phyloP scores from a whole-genome alignment of 2,113 vertebrate genomes.

The Otolemur garnettii region DNA sequence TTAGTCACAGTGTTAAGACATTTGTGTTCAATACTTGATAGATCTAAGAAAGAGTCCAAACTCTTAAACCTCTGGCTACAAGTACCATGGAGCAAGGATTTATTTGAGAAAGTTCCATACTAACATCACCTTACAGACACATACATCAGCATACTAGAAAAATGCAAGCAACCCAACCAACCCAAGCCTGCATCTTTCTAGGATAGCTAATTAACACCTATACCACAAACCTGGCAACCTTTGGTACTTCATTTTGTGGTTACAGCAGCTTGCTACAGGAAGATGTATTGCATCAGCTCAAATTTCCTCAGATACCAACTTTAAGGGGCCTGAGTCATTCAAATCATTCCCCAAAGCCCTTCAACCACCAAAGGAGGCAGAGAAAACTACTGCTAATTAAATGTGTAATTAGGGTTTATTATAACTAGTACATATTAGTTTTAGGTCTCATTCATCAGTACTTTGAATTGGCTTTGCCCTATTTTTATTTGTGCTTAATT shows the following conservation, averaged over 20 bases:
- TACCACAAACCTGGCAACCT: constrained; percentile 51
- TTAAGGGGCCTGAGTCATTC: constrained; percentile 43
- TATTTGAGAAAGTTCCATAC: constrained; percentile 57
- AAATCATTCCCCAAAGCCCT: constrained; percentile 57
- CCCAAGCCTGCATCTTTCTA: constrained; percentile 14
- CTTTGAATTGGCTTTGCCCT: constrained; percentile 52
- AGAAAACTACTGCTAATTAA: constrained; percentile 65
- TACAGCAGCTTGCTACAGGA: constrained; percentile 41
- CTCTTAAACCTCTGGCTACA: constrained; percentile 3
- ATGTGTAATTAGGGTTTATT: constrained; percentile 60
- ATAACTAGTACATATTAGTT: constrained; percentile 51
- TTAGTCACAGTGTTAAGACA: too few relatives aligned
- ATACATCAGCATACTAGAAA: constrained; percentile 40
- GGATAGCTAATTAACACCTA: constrained; percentile 63
- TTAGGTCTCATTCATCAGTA: constrained; percentile 26
- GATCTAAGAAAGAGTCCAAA: constrained; percentile 48
- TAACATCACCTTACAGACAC: neutral
- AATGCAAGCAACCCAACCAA: constrained; percentile 52
- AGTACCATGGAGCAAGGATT: neutral
- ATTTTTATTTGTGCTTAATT: constrained; percentile 66
- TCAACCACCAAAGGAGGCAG: constrained; percentile 43
- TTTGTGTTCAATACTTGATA: too few relatives aligned
- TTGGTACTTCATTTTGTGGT: constrained; percentile 52
- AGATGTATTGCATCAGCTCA: constrained; percentile 45
- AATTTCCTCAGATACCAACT: constrained; percentile 59